These are phyloP conservation scores for Caenorhabditis plicata DNA, from an alignment of 2,888 invertebrate genomes.

Conservation along the genomic window DNA sequence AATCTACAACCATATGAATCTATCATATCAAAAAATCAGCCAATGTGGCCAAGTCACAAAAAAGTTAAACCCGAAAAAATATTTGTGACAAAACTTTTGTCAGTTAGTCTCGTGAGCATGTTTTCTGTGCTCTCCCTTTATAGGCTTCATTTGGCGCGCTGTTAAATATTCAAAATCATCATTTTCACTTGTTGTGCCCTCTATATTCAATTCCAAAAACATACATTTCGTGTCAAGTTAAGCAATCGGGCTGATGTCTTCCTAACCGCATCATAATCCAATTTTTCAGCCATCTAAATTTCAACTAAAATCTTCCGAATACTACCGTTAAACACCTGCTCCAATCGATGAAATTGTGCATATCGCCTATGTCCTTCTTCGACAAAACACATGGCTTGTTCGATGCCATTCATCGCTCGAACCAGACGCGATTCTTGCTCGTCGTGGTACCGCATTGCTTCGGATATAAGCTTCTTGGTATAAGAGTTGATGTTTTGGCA, in stretches of 20 bases:
- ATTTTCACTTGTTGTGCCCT: no score
- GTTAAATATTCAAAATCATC: no score
- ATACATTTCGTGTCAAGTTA: constrained; percentile 9
- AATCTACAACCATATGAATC: no score
- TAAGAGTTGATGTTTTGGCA: constrained; percentile 38
- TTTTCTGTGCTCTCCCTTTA: no score
- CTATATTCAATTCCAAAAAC: no score
- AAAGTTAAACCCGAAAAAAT: no score
- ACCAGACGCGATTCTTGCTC: constrained; percentile 27
- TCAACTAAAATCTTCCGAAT: neutral
- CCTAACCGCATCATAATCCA: constrained; percentile 10
- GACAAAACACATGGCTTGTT: constrained; percentile 38
- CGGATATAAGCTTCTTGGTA: constrained; percentile 28
- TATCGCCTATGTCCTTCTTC: constrained; percentile 30
- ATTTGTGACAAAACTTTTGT: no score
- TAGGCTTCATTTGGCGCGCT: no score
- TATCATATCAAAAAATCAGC: no score
- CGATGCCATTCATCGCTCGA: constrained; percentile 40
- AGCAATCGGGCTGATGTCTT: constrained; percentile 11
- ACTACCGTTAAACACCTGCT: constrained; percentile 4
- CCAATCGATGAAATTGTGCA: constrained; percentile 22
- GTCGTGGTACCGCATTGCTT: constrained; percentile 22
- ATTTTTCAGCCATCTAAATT: constrained; percentile 11
- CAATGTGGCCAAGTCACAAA: no score
- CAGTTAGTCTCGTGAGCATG: no score